These are phyloP conservation scores for Pampus argenteus DNA, from an alignment of 2,797 vertebrate genomes.

Conservation along the genomic window DNA sequence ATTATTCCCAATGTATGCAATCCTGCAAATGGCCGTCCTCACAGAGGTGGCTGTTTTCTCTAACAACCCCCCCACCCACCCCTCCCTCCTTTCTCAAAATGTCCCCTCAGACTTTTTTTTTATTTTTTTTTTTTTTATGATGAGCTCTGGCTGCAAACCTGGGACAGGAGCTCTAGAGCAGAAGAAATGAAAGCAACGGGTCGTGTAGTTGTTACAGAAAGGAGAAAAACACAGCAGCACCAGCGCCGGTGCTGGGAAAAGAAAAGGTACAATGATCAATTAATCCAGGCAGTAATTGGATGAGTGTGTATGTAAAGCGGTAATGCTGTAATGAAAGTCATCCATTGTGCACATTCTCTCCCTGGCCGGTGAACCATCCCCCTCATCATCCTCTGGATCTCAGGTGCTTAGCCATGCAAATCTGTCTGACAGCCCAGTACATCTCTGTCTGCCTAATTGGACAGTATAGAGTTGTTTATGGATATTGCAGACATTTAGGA, in stretches of 20 bases:
- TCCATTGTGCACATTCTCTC: slow-evolving; percentile 90
- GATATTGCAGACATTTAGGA: slow-evolving; percentile 97
- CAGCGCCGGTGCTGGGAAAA: slow-evolving; percentile 73
- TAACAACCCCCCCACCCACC: slow-evolving; percentile 46
- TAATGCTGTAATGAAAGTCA: slow-evolving; percentile 97
- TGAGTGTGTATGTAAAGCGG: slow-evolving; percentile 90
- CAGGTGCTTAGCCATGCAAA: slow-evolving; percentile 98
- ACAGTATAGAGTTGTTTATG: slow-evolving; percentile 99
- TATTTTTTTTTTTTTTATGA: slow-evolving; percentile 63
- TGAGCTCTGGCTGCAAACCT: slow-evolving; percentile 62
- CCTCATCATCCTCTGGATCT: slow-evolving; percentile 94
- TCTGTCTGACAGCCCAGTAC: slow-evolving; percentile 96
- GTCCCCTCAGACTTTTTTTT: slow-evolving; percentile 71
- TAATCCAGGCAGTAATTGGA: slow-evolving; percentile 99
- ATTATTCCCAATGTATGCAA: slow-evolving; percentile 81
- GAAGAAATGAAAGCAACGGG: slow-evolving; percentile 67
- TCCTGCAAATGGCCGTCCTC: slow-evolving; percentile 79
- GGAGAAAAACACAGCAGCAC: slow-evolving; percentile 73
- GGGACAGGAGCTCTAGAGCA: slow-evolving; percentile 59
- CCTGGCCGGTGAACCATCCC: slow-evolving; percentile 88
- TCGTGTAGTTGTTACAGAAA: slow-evolving; percentile 55
- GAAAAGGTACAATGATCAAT: slow-evolving; percentile 94
- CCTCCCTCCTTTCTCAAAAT: slow-evolving; percentile 46
- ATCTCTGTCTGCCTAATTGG: slow-evolving; percentile 99
- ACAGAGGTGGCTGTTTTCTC: slow-evolving; percentile 72